Evolutionary conservation across 2,113 vertebrate genomes (phyloP).

Genomic region (Motacilla alba): DNA sequence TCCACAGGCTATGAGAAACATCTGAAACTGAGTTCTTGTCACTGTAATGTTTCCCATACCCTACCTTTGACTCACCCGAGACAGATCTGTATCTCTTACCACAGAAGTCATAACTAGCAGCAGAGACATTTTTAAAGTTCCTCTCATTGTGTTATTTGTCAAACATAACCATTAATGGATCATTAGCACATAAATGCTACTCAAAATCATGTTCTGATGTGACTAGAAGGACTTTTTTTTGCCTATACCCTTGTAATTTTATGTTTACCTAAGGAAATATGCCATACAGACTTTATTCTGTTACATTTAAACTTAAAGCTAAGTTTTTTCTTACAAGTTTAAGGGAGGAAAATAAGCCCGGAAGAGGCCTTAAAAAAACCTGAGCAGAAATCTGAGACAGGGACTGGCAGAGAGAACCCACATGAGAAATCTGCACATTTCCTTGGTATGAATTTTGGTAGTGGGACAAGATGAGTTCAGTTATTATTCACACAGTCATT

Average conservation of each 20-base stretch:
- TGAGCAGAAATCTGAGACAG: neutral
- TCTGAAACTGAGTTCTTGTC: neutral
- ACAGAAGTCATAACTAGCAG: neutral
- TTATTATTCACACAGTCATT: neutral
- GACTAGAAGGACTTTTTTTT: neutral
- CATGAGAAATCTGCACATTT: neutral
- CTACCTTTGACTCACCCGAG: neutral
- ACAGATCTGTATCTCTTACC: slow-evolving; percentile 27
- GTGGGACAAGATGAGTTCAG: neutral
- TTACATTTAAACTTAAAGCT: neutral
- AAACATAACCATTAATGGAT: neutral
- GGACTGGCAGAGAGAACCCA: neutral
- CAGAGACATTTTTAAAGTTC: slow-evolving; percentile 14
- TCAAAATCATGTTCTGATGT: neutral
- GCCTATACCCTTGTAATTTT: neutral
- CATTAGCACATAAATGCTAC: neutral
- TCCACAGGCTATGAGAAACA: neutral
- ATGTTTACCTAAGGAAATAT: neutral
- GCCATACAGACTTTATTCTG: neutral
- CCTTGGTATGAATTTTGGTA: neutral
- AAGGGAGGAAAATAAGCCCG: neutral
- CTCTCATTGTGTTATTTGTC: neutral
- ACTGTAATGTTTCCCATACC: neutral
- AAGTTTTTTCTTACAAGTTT: neutral
- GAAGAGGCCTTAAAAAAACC: neutral